Evolutionary conservation across 2,888 invertebrate species (phyloP), one percentile per base, ranked within the genome.

Genomic region (Agriopis aurantiaria): DNA sequence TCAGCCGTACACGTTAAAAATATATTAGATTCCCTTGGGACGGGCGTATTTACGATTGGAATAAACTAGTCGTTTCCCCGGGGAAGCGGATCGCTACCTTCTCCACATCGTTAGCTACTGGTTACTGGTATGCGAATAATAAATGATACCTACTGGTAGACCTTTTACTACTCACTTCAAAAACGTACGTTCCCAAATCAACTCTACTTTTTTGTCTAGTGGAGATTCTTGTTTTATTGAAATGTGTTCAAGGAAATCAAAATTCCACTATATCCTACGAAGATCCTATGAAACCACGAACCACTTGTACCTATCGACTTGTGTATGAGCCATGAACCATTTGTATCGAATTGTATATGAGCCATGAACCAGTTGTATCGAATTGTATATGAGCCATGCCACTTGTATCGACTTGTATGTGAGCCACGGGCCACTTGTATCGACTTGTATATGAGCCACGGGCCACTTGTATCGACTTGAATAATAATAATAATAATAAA

Each of bases 11-110:
- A 68, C 67, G 56, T 71, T 69, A 64, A 65, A 71, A 61, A 64
- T 57, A 57, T 61, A 68, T 68, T 68, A 68, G 64, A 67, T 56
- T 64, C 61, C 61, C 57, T 40, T 41, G 52, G 14, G 61, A 33
- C 57, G 17, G 65, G 61, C 23, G 41, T 65, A 71, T 71, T 71
- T 71, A 71, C 68, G 71, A 71, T 68, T 65, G 68, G 61, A 49
- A 65, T 71, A 71, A 68, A 68, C 65, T 58, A 68, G 10, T 23
- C 57, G n/a, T 33, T 55, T 52, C 55, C 62, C 62, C 14, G 14
- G 64, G 60, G 65, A 56, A 57, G 46, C 33, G 52, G 56, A 45
- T 61, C 52, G 51, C 17, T 61, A 59, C 65, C 65, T 60, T 52
- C 56, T n/a, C 49, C 41, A 62, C 58, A 11, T 58, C 58, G 62